Evolutionary conservation across 2,888 invertebrate genomes (phyloP).

Genomic region (Nasonovia ribisnigri): DNA sequence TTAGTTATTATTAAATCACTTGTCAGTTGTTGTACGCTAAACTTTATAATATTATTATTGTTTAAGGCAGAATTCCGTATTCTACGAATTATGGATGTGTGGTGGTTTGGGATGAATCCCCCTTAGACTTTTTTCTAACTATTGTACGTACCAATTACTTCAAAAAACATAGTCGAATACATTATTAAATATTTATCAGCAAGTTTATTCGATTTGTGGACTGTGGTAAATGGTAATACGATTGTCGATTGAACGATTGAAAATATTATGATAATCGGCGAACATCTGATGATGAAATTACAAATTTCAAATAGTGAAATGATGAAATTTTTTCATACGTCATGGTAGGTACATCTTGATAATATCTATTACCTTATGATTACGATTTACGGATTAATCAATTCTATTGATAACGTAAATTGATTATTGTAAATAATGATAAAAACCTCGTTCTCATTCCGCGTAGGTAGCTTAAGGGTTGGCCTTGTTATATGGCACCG

Average conservation of each 20-base stretch:
- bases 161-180: neutral
- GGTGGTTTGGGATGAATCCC: too few relatives aligned
- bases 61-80: neutral
- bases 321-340: too few relatives aligned
- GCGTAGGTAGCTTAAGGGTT: neutral
- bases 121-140: too few relatives aligned
- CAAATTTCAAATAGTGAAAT: too few relatives aligned
- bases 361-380: neutral
- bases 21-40: neutral
- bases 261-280: neutral
- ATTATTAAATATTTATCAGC: neutral
- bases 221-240: neutral
- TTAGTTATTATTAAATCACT: neutral
- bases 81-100: too few relatives aligned
- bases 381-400: neutral
- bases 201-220: neutral
- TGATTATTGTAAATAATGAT: neutral
- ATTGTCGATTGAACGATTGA: neutral
- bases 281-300: neutral
- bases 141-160: neutral
- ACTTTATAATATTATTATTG: neutral
- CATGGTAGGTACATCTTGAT: neutral
- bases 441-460: neutral
- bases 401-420: neutral
- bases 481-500: neutral